Evolutionary conservation across 2,113 vertebrate species (phyloP), one percentile per base, ranked within the genome.

Genomic region (Oophaga pumilio): DNA sequence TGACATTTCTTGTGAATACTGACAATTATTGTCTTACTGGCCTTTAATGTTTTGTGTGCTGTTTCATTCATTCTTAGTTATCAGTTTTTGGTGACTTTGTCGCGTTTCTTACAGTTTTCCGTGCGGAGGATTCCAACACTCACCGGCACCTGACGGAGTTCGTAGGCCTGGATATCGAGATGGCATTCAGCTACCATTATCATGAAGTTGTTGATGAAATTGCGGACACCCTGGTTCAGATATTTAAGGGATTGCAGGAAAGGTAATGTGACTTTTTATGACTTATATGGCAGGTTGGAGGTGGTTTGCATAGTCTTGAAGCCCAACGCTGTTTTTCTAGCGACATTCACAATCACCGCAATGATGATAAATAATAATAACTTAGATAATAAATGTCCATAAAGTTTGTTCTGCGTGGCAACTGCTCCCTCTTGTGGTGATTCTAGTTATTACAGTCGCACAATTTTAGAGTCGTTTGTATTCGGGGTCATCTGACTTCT

Each of bases 121-220:
- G 98, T 92, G 98, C 98, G 0, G 98, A 99, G 92, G 98, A 99
- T 90, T 99, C 98, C 85, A 99, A 99, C 94, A 99, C 98, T 64
- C 98, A 99, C 88, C 97, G 98, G 87, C 98, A 99, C 91, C 90
- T 99, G 91, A 99, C 98, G 2, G 98, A 99, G 93, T 99, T 99
- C 93, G 98, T 99, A 92, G 98, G 98, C 85, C 95, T 99, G 95
- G 98, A 99, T 95, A 99, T 99, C 90, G 98, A 99, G 95, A 97
- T 99, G 97, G 94, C 97, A 79, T 99, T 99, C 93, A 97, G 95
- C 94, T 99, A 99, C 90, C 98, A 99, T 92, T 99, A 99, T 92
- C 97, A 99, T 73, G 98, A 99, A 92, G 98, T 99, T 89, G 93
- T 99, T 12, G 97, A 98, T 92, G 97, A 97, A 89, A 99, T 99